Conservation (phyloP, 2,113 vertebrate genomes). For the Bagarius yarrelli region DNA sequence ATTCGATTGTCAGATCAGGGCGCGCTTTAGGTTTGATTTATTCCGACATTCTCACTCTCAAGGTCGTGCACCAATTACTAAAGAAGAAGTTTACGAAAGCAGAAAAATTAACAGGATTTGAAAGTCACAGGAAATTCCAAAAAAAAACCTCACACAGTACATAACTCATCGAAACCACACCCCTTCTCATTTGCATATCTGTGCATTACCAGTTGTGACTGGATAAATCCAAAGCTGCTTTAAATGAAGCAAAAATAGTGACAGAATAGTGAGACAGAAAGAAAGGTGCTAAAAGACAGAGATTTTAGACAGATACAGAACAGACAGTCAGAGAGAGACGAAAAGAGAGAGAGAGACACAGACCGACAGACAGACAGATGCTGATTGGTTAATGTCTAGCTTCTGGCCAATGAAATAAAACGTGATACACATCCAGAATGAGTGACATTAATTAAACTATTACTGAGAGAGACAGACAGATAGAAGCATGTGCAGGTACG, state of each 20-base stretch:
- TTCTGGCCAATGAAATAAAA: conserved; percentile 41
- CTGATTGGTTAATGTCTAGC: conserved; percentile 35
- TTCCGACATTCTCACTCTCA: background rate
- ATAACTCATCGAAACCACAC: no score
- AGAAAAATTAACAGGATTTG: conserved; percentile 1
- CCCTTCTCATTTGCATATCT: no score
- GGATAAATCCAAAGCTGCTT: no score
- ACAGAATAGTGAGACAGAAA: background rate
- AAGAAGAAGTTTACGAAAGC: background rate
- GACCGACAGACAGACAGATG: conserved; percentile 42
- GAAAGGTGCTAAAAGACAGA: background rate
- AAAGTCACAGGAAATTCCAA: background rate
- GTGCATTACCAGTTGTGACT: no score
- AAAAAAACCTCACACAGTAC: no score
- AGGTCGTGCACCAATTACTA: background rate
- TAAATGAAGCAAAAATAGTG: background rate
- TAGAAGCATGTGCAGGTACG: background rate
- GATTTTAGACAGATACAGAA: background rate
- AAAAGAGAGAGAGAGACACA: conserved; percentile 8
- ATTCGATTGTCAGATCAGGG: conserved; percentile 8
- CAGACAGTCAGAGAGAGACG: background rate
- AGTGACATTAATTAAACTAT: background rate
- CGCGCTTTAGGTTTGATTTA: background rate
- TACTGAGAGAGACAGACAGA: background rate
- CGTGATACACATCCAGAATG: background rate